Evolutionary conservation across 2,113 vertebrate species (phyloP).

Genomic region (Alexandromys fortis): DNA sequence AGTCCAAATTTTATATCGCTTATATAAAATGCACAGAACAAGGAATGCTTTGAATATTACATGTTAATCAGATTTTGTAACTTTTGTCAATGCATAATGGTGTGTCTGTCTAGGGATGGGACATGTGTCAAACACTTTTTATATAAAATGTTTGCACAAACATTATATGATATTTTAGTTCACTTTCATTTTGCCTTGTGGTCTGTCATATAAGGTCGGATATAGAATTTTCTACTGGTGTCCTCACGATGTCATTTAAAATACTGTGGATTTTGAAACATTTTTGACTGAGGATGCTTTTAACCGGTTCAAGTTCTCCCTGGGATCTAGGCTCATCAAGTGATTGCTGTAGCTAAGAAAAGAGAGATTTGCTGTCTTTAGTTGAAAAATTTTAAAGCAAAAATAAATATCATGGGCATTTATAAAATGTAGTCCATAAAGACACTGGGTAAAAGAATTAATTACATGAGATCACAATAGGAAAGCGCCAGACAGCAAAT

Average conservation of each 20-base stretch:
- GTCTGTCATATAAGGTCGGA: neutral
- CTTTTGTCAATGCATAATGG: neutral
- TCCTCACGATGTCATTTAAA: neutral
- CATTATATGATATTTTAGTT: neutral
- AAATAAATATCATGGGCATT: neutral
- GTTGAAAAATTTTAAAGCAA: neutral
- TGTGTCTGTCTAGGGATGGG: neutral
- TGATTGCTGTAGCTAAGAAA: neutral
- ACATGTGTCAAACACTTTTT: neutral
- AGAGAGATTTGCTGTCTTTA: neutral
- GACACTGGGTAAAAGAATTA: neutral
- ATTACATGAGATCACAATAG: neutral
- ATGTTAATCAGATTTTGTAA: neutral
- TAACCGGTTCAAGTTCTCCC: neutral
- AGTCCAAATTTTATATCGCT: neutral
- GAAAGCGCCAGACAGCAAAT: neutral
- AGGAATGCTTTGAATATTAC: neutral
- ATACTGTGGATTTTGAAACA: neutral
- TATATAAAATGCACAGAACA: neutral
- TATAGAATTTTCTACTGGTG: neutral
- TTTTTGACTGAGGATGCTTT: neutral
- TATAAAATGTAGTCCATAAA: neutral
- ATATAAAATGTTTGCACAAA: neutral
- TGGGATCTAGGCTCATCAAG: neutral
- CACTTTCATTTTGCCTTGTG: neutral